Percentiles rank a stretch among this genome's conserved stretches.
Evolutionary conservation across 2,113 vertebrate genomes (phyloP).

Genomic region (Solea solea): DNA sequence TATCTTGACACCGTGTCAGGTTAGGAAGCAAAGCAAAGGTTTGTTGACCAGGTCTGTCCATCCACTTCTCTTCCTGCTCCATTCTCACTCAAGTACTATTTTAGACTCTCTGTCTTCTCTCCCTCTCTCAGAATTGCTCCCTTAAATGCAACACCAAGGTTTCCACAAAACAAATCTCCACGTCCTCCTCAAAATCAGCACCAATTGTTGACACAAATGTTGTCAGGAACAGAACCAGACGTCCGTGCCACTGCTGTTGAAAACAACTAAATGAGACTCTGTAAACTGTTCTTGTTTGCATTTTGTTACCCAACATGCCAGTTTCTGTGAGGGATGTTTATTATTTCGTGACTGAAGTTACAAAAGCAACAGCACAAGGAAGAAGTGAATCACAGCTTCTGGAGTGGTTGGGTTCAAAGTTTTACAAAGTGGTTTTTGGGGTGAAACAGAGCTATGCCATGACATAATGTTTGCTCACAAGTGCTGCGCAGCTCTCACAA

Average conservation of each 20-base stretch:
- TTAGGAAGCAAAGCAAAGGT: slow-evolving; percentile 55
- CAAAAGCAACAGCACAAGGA: slow-evolving; percentile 55
- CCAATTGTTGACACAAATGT: slow-evolving; percentile 54
- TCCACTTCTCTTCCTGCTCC: slow-evolving; percentile 23
- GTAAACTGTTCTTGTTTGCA: slow-evolving; percentile 51
- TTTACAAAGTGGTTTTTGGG: slow-evolving; percentile 60
- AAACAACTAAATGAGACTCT: slow-evolving; percentile 56
- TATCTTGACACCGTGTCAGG: slow-evolving; percentile 64
- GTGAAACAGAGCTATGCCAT: slow-evolving; percentile 41
- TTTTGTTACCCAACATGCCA: slow-evolving; percentile 40
- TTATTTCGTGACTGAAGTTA: slow-evolving; percentile 61
- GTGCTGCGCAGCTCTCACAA: slow-evolving; percentile 11
- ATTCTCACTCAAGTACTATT: slow-evolving; percentile 15
- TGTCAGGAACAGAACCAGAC: slow-evolving; percentile 44
- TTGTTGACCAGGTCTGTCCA: slow-evolving; percentile 56
- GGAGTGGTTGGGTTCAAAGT: slow-evolving; percentile 49
- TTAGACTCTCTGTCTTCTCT: slow-evolving; percentile 1
- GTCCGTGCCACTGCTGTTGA: slow-evolving; percentile 51
- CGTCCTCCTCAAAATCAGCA: slow-evolving; percentile 29
- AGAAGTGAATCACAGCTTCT: slow-evolving; percentile 68
- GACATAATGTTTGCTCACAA: slow-evolving; percentile 52
- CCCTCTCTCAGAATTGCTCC: slow-evolving; percentile 9
- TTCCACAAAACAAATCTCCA: slow-evolving; percentile 36
- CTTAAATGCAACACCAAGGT: slow-evolving; percentile 32
- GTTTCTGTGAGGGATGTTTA: slow-evolving; percentile 55